Percentiles rank a stretch among this genome's conserved stretches.
phyloP scores from a whole-genome alignment of 35 echinoderm and acorn worm genomes.

The Nesometra sesokonis region DNA sequence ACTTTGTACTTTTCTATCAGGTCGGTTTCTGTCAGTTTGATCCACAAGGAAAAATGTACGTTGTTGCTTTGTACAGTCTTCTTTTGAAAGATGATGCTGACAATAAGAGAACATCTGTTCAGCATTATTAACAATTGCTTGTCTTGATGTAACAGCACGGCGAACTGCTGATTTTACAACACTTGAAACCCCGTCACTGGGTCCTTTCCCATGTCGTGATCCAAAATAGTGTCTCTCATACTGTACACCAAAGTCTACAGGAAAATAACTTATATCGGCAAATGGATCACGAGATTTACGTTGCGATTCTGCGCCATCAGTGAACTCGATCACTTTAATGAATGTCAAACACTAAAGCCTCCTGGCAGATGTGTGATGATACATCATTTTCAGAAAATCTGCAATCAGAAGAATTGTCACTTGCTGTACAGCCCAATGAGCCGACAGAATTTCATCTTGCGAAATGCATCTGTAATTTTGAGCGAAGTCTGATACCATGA shows the following conservation, averaged over 20 bases:
- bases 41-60: constrained; percentile 21
- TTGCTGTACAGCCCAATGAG: too few species aligned
- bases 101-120: constrained; percentile 16
- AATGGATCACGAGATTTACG: constrained; percentile 34
- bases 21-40: background rate
- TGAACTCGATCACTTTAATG: constrained; percentile 11
- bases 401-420: too few species aligned
- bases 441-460: too few species aligned
- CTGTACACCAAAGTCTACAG: constrained; percentile 5
- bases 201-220: constrained; percentile 33
- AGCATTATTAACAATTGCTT: constrained; percentile 4
- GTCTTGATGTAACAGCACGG: background rate
- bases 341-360: background rate
- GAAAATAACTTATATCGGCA: constrained; percentile 7
- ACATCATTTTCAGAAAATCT: too few species aligned
- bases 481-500: too few species aligned
- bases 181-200: constrained; percentile 36
- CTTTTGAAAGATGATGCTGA: constrained; percentile 19
- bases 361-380: too few species aligned
- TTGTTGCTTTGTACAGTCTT: background rate
- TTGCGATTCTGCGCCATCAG: constrained; percentile 17
- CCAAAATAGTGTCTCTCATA: constrained; percentile 39
- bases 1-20: constrained; percentile 20
- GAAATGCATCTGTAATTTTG: too few species aligned
- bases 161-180: constrained; percentile 12